Evolutionary conservation across 2,113 vertebrate species (phyloP).

Genomic region (Etheostoma cragini): DNA sequence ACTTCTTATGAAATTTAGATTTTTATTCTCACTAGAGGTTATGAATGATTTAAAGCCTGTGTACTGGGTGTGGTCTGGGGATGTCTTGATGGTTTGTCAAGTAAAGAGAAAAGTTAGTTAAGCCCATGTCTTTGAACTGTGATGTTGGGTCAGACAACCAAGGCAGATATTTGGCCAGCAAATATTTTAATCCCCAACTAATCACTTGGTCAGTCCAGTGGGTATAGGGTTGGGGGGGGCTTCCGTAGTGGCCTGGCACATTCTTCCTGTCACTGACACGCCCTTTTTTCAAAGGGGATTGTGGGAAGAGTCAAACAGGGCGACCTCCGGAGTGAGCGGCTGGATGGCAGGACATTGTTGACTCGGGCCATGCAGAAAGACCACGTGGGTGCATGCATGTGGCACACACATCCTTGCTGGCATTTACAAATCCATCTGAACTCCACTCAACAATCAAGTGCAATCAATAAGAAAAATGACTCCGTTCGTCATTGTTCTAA

Average conservation of each 20-base stretch:
- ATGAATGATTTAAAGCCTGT: constrained; percentile 52
- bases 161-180: constrained; percentile 87
- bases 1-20: constrained; percentile 19
- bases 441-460: constrained; percentile 8
- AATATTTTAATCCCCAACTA: constrained; percentile 89
- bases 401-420: constrained; percentile 31
- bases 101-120: constrained; percentile 80
- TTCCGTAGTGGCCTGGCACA: constrained; percentile 80
- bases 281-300: constrained; percentile 79
- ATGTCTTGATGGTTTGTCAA: constrained; percentile 73
- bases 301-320: constrained; percentile 78
- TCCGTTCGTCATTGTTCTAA: constrained; percentile 48
- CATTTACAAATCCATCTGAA: constrained; percentile 30
- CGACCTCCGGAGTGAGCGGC: constrained; percentile 59
- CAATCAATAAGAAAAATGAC: constrained; percentile 51
- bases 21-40: constrained; percentile 18
- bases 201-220: constrained; percentile 86
- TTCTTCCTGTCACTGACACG: constrained; percentile 81
- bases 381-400: constrained; percentile 57
- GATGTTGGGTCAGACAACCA: constrained; percentile 82
- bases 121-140: constrained; percentile 84
- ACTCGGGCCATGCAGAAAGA: constrained; percentile 42
- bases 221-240: constrained; percentile 63
- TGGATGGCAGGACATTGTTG: constrained; percentile 45
- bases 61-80: constrained; percentile 70